Base-by-base conservation (phyloP, 2,888 invertebrate species). In the Cheilosia scutellata region DNA sequence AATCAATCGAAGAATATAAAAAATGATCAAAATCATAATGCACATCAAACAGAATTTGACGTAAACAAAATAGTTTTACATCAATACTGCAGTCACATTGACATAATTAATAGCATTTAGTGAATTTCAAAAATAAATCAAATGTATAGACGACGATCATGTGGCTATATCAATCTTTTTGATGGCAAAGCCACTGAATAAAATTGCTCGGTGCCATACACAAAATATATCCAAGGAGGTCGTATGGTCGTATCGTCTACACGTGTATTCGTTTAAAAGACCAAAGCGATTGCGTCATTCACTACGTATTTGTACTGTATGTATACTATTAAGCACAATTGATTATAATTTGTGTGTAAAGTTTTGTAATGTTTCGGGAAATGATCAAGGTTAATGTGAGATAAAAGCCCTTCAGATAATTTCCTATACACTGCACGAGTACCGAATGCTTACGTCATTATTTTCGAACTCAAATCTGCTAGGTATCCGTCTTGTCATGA, bases 211-310 rank as follows among this genome's bases (percentile, higher is more conserved):
- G 6, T 31, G 58, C 16, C 58, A 58, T 37, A 11, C 58, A 16
- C 20, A 58, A 16, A 20, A 37, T 58, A 37, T 58, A 58, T 58
- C 58, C 58, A 25, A 58, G 58, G 37, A 58, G 20, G 37, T 58
- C 37, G 37, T 57, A 33, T 58, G 20, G 37, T 58, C 37, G 37
- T 57, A 33, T 58, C 33, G 20, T 37, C 58, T 37, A 16, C 58
- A 58, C 58, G 58, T 58, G 58, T 20, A 37, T 16, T 33, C 37
- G 11, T 11, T 4, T 9, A 37, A 11, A 27, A 57, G 57, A 57
- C 51, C 51, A 27, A n/a, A 27, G 51, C 51, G 51, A 51, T 51
- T 51, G 27, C 51, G 51, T 51, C 51, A 51, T 51, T 13, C 25
- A 11, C 11, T 2, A 11, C 27, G 5, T 5, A 13, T 40, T 40